phyloP scores from a whole-genome alignment of 2,113 vertebrate species.

The Vanacampus margaritifer region DNA sequence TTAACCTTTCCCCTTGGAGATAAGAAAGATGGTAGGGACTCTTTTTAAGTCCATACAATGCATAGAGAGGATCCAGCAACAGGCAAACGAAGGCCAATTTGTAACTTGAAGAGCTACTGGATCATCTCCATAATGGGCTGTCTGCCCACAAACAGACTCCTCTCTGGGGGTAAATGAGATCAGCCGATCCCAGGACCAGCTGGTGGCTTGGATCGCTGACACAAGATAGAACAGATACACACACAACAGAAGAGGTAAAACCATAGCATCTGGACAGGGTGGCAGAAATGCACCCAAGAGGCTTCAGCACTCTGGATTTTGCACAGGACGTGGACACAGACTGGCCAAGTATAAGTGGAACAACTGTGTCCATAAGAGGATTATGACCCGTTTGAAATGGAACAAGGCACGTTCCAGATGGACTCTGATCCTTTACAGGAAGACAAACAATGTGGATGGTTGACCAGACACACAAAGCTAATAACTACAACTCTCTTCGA shows the following conservation, averaged over 20 bases:
- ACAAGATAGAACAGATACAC: slow-evolving; percentile 47
- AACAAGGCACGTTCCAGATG: slow-evolving; percentile 59
- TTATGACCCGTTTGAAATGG: slow-evolving; percentile 61
- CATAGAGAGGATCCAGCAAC: slow-evolving; percentile 18
- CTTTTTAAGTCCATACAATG: slow-evolving; percentile 23
- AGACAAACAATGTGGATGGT: slow-evolving; percentile 22
- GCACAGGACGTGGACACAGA: slow-evolving; percentile 17
- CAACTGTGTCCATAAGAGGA: slow-evolving; percentile 65
- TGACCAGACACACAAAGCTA: slow-evolving; percentile 29
- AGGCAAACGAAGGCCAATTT: slow-evolving; percentile 53
- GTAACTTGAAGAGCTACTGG: slow-evolving; percentile 67
- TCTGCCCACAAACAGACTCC: slow-evolving; percentile 55
- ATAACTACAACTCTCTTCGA: slow-evolving; percentile 22
- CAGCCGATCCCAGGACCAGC: slow-evolving; percentile 65
- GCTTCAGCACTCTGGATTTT: slow-evolving; percentile 20
- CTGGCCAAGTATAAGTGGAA: slow-evolving; percentile 47
- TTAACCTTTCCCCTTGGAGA: slow-evolving; percentile 50
- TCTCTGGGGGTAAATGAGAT: slow-evolving; percentile 65
- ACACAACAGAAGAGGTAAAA: slow-evolving; percentile 24
- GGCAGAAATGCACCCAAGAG: slow-evolving; percentile 32
- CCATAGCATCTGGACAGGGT: slow-evolving; percentile 59
- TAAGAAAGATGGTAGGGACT: slow-evolving; percentile 33
- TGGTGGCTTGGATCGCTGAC: slow-evolving; percentile 69
- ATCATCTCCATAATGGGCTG: slow-evolving; percentile 60
- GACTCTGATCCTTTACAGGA: slow-evolving; percentile 49